Base-by-base conservation (phyloP, 2,888 invertebrate species). In the Sarcophaga subvicina region DNA sequence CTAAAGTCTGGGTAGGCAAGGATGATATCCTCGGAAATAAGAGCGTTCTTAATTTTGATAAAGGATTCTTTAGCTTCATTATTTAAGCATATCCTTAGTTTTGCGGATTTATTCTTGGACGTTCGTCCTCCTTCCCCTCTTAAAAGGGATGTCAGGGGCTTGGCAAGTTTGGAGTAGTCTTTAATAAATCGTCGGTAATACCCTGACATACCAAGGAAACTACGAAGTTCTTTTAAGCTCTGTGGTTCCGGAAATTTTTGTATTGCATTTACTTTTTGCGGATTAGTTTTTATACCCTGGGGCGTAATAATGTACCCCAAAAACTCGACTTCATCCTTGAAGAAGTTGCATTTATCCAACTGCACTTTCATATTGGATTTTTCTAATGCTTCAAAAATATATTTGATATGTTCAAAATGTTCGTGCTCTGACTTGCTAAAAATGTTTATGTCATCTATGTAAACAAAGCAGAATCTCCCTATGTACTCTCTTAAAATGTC, bases 151-250 rank as follows among this genome's bases (percentile, higher is more conserved):
- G 80, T 85, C 11, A 85, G 72, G 59, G 85, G 85, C 60, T 85
- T 80, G 20, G 85, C 77, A 2, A 80, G 4, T 47, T 80, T 75
- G 8, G 75, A 69, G 27, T 76, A 84, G 45, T 77, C 77, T 22
- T 27, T 77, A 14, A 77, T 27, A 69, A 77, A 69, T 6, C 67
- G n/a, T 14, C 77, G 66, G 14, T 77, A 77, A 14, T 67, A 77
- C 25, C 81, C 83, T 70, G 88, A 80, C 10, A 86, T 25, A 3
- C 88, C 88, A 12, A 88, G 66, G 54, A 88, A 86, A 3, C 79
- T 83, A 73, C 88, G 45, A 1, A 88, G 78, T 27, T 88, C 86
- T 27, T 83, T 87, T 3, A 89, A 22, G 3, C 87, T 88, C 80
- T 20, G 17, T 2, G 69, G 78, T 27, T 59, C n/a, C 17, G 63